phyloP scores from a whole-genome alignment of 2,888 invertebrate species.

The Cabera pusaria region DNA sequence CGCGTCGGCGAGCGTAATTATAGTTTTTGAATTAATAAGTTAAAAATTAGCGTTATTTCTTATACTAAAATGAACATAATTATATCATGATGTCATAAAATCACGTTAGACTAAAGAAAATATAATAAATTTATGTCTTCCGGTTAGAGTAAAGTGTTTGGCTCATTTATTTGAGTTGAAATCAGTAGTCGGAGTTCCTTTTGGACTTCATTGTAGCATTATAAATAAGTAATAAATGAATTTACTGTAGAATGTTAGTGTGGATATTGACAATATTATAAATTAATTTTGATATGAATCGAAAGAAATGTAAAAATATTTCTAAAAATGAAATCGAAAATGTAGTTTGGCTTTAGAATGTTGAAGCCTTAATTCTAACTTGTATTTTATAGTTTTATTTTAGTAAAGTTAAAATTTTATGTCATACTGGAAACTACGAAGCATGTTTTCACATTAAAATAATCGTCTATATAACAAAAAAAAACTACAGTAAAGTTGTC shows the following conservation, averaged over 20 bases:
- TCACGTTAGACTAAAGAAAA: slow-evolving; percentile 53
- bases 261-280: slow-evolving; percentile 30
- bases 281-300: slow-evolving; percentile 50
- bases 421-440: too few species aligned
- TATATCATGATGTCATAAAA: slow-evolving; percentile 27
- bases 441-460: too few species aligned
- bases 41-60: too few species aligned
- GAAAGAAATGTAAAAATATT: slow-evolving; percentile 41
- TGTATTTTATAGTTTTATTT: too few species aligned
- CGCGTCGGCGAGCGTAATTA: too few species aligned
- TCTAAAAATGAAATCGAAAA: too few species aligned
- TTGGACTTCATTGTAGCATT: slow-evolving; percentile 62
- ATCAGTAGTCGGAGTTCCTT: slow-evolving; percentile 56
- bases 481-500: too few species aligned
- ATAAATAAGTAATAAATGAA: slow-evolving; percentile 66
- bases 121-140: slow-evolving; percentile 78
- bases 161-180: slow-evolving; percentile 61
- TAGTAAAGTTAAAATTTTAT: too few species aligned
- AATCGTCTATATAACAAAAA: too few species aligned
- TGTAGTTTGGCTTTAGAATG: too few species aligned
- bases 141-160: slow-evolving; percentile 70
- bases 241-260: slow-evolving; percentile 65
- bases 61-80: slow-evolving; percentile 25
- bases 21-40: too few species aligned
- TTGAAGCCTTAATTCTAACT: too few species aligned